Evolutionary conservation across 2,797 vertebrate genomes (phyloP).

Genomic region (Danio kyathit): DNA sequence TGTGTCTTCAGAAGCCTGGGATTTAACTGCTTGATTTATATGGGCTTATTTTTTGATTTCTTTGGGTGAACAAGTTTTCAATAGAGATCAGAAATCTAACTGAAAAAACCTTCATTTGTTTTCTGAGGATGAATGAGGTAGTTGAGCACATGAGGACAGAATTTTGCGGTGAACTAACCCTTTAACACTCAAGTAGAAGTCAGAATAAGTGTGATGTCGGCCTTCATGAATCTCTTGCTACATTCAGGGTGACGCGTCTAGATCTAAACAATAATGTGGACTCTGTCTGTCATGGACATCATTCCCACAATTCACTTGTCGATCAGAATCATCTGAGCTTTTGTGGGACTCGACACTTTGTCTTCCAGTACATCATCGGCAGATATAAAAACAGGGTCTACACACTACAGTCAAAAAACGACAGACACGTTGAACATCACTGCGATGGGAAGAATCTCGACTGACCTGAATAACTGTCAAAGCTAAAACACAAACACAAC

Average conservation of each 20-base stretch:
- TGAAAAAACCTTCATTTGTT: too few relatives aligned
- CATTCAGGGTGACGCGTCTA: constrained; percentile 1
- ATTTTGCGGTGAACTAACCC: too few relatives aligned
- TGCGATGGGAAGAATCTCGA: constrained; percentile 11
- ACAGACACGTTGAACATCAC: constrained; percentile 56
- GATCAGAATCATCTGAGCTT: constrained; percentile 12
- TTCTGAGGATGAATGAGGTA: too few relatives aligned
- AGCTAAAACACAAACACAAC: constrained; percentile 56
- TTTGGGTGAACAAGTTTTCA: too few relatives aligned
- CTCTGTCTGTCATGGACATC: neutral
- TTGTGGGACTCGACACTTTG: constrained; percentile 9
- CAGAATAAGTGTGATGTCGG: neutral
- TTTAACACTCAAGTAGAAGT: neutral
- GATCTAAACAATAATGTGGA: constrained; percentile 17
- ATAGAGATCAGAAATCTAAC: too few relatives aligned
- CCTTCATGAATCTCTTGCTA: neutral
- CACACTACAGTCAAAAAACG: constrained; percentile 69
- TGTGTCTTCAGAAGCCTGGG: too few relatives aligned
- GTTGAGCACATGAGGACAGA: too few relatives aligned
- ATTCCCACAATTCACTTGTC: constrained; percentile 4
- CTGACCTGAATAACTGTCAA: constrained; percentile 22
- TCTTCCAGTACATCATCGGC: neutral
- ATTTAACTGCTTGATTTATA: too few relatives aligned
- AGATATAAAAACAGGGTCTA: constrained; percentile 53
- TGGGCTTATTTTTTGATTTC: too few relatives aligned